These are phyloP conservation scores for Strix uralensis DNA, from an alignment of 2,113 vertebrate genomes.

Conservation along the genomic window DNA sequence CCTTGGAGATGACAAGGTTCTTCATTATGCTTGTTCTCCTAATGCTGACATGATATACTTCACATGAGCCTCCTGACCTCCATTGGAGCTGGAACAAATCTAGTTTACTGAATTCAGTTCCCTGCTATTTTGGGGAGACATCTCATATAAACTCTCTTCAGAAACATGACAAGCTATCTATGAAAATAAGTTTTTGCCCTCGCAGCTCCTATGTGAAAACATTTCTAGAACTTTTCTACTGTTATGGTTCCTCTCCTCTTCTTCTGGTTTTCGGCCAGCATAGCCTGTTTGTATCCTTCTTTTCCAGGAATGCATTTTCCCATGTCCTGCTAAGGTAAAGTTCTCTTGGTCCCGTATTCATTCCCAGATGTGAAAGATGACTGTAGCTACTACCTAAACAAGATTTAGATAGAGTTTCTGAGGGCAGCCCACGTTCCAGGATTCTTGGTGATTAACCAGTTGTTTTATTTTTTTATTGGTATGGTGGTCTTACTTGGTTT, in stretches of 20 bases:
- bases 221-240: neutral
- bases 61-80: neutral
- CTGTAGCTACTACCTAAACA: neutral
- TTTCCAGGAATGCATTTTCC: neutral
- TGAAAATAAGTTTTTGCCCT: neutral
- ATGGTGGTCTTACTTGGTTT: neutral
- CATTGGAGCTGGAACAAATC: neutral
- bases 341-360: neutral
- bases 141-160: neutral
- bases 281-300: neutral
- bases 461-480: neutral
- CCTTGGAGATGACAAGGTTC: neutral
- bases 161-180: neutral
- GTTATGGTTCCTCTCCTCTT: neutral
- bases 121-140: neutral
- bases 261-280: neutral
- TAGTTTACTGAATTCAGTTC: neutral
- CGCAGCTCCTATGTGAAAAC: fast-evolving
- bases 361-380: neutral
- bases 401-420: neutral
- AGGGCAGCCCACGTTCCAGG: neutral
- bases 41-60: neutral
- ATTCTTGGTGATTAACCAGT: neutral
- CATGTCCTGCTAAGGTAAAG: neutral
- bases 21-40: neutral